A percentile compares a stretch with the other conserved stretches of the same genome.
Evolutionary conservation across 1,140 invertebrate genomes (phyloP).

Genomic region (Temnothorax curvispinosus): DNA sequence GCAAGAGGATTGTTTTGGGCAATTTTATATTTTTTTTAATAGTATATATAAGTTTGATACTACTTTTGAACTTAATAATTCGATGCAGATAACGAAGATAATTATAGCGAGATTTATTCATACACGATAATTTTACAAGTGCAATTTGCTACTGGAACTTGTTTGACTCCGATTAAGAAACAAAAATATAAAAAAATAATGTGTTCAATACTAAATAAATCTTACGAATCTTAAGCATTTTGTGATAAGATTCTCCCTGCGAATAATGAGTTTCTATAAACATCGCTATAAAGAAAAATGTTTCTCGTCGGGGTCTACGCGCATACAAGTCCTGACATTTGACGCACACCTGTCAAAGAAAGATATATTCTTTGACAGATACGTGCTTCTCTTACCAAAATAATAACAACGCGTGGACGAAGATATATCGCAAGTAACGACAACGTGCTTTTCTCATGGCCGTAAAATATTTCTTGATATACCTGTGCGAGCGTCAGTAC

Average conservation of each 20-base stretch:
- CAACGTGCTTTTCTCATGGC: background rate
- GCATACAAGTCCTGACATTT: background rate
- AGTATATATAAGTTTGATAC: background rate
- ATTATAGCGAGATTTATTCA: background rate
- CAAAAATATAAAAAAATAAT: background rate
- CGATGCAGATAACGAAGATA: background rate
- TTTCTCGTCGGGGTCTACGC: background rate
- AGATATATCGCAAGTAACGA: slow-evolving; percentile 42
- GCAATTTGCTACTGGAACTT: background rate
- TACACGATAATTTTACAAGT: background rate
- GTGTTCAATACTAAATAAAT: slow-evolving; percentile 6
- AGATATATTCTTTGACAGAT: slow-evolving; percentile 12
- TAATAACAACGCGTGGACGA: slow-evolving; percentile 20
- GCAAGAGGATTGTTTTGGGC: background rate
- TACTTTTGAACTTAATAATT: slow-evolving; percentile 5
- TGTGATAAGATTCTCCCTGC: background rate
- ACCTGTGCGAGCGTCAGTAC: background rate
- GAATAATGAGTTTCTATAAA: background rate
- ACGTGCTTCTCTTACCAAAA: slow-evolving; percentile 1
- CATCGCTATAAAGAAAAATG: background rate
- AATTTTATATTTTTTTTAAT: background rate
- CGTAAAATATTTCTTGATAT: slow-evolving; percentile 26
- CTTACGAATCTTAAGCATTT: background rate
- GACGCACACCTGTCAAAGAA: background rate
- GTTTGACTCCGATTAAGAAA: background rate